A percentile compares a stretch with the other conserved stretches of the same genome.
Conservation (phyloP, 2,797 vertebrate species). For the Kryptolebias ocellatus region DNA sequence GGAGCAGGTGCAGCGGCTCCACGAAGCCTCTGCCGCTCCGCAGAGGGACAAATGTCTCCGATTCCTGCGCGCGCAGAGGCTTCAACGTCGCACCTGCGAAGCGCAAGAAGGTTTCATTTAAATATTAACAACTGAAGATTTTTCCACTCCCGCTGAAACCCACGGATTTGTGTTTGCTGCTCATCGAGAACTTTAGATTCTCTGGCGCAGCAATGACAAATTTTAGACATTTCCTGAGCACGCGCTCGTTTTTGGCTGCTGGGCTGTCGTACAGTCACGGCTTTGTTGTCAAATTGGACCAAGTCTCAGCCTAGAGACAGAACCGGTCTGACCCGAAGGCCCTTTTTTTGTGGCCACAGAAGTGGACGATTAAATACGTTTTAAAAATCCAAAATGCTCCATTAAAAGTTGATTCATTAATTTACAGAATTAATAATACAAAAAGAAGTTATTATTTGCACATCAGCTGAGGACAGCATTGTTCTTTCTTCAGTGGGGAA, state of each 20-base stretch:
- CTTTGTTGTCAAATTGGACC: conserved; percentile 6
- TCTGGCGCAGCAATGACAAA: conserved; percentile 40
- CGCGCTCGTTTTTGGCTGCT: conserved; percentile 13
- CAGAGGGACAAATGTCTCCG: background rate
- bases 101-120: conserved; percentile 42
- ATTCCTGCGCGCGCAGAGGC: conserved; percentile 9
- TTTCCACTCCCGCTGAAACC: conserved; percentile 46
- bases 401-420: background rate
- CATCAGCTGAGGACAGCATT: conserved; percentile 7
- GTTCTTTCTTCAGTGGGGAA: conserved; percentile 1
- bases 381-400: background rate
- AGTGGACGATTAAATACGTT: background rate
- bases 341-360: background rate
- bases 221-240: conserved; percentile 33
- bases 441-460: background rate
- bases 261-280: conserved; percentile 5
- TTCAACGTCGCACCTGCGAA: conserved; percentile 45
- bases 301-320: background rate
- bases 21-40: conserved; percentile 16
- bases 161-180: conserved; percentile 24
- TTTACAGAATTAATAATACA: background rate
- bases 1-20: conserved; percentile 20
- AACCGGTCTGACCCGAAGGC: background rate
- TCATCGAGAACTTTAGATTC: conserved; percentile 30
- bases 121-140: conserved; percentile 58